phyloP scores from a whole-genome alignment of 2,888 invertebrate genomes.

The Acleris holmiana region DNA sequence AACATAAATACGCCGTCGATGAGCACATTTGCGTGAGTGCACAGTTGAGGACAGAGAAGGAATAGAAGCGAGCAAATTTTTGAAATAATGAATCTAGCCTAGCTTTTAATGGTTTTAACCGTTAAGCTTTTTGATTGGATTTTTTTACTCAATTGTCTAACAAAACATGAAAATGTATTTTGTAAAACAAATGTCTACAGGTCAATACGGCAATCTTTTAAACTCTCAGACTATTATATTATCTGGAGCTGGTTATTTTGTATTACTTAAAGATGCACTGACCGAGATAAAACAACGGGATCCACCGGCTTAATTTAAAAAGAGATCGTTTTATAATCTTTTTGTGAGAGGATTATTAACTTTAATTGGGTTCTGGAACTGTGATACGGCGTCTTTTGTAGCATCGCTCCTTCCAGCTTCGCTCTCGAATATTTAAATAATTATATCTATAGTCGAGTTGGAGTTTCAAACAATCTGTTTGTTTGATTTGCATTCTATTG shows the following conservation, averaged over 20 bases:
- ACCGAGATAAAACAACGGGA: constrained; percentile 47
- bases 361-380: constrained; percentile 74
- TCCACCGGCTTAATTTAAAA: constrained; percentile 63
- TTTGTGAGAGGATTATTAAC: constrained; percentile 70
- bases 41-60: too few species aligned
- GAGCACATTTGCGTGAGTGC: too few species aligned
- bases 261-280: constrained; percentile 23
- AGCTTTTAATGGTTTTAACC: neutral
- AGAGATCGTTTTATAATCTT: constrained; percentile 56
- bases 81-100: too few species aligned
- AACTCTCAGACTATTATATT: neutral
- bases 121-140: too few species aligned
- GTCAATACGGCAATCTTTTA: neutral
- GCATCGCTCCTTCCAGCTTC: constrained; percentile 51
- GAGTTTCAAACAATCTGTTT: constrained; percentile 14
- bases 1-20: too few species aligned
- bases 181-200: neutral
- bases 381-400: constrained; percentile 62
- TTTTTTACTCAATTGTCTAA: neutral
- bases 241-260: constrained; percentile 5
- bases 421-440: constrained; percentile 54
- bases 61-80: too few species aligned
- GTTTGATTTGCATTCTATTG: constrained; percentile 4
- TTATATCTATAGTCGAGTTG: constrained; percentile 4
- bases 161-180: neutral